Percentiles rank a stretch among this genome's conserved stretches.
phyloP scores from a whole-genome alignment of 2,797 vertebrate species.

The Manis javanica region DNA sequence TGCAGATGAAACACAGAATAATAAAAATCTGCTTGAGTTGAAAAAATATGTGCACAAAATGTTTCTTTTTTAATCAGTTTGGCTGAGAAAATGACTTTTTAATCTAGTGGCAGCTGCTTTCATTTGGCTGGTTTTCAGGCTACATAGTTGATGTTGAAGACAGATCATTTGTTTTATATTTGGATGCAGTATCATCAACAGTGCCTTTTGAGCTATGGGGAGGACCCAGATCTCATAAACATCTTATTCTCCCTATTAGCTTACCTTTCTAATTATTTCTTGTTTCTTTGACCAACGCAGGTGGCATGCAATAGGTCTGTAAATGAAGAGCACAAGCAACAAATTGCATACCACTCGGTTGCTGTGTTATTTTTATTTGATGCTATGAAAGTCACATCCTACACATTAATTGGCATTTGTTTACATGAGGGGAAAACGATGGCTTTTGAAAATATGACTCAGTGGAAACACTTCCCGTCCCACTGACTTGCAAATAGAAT shows the following conservation, averaged over 20 bases:
- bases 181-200: conserved; percentile 82
- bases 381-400: conserved; percentile 60
- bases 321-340: conserved; percentile 59
- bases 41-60: conserved; percentile 88
- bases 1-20: conserved; percentile 82
- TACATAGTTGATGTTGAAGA: conserved; percentile 85
- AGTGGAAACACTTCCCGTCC: conserved; percentile 62
- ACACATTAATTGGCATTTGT: conserved; percentile 74
- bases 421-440: conserved; percentile 68
- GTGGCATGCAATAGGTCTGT: conserved; percentile 39
- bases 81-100: conserved; percentile 86
- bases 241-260: conserved; percentile 70
- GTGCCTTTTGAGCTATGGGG: conserved; percentile 77
- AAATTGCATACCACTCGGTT: conserved; percentile 54
- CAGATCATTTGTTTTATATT: conserved; percentile 87
- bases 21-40: conserved; percentile 85
- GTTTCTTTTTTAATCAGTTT: conserved; percentile 86
- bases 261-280: conserved; percentile 79
- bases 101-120: conserved; percentile 87
- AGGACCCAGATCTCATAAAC: conserved; percentile 71
- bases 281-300: conserved; percentile 33
- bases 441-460: conserved; percentile 74
- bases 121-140: conserved; percentile 85
- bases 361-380: conserved; percentile 67
- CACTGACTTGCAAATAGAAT: conserved; percentile 74